Conservation (phyloP, 64 coral and sea anemone genomes). For the Cladopsammia gracilis region DNA sequence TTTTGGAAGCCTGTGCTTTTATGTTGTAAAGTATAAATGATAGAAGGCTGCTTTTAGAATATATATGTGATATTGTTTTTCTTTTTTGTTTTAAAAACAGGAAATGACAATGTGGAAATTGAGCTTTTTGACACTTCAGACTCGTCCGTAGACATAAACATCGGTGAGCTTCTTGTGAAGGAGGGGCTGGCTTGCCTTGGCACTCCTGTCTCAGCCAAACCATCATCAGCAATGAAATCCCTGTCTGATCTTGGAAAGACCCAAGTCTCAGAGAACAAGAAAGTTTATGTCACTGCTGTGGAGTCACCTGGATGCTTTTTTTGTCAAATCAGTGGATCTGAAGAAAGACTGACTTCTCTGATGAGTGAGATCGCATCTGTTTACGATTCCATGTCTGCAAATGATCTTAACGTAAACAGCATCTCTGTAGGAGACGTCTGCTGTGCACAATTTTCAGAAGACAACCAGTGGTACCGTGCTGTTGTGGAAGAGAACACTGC, state of each 20-base stretch:
- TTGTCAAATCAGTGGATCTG: slow-evolving; percentile 64
- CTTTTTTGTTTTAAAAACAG: background rate
- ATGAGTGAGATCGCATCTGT: slow-evolving; percentile 15
- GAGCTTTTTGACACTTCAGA: slow-evolving; percentile 54
- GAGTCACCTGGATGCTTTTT: slow-evolving; percentile 59
- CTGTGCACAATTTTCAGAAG: slow-evolving; percentile 76
- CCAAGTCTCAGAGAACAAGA: background rate
- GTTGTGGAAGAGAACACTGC: slow-evolving; percentile 40
- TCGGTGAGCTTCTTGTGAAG: slow-evolving; percentile 32
- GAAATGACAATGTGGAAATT: background rate
- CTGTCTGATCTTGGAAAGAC: background rate
- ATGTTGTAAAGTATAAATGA: background rate
- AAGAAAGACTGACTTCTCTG: slow-evolving; percentile 49
- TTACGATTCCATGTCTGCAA: slow-evolving; percentile 44
- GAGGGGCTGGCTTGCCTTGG: slow-evolving; percentile 23
- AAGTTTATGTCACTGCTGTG: slow-evolving; percentile 60
- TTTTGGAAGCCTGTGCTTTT: no score
- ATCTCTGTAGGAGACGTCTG: slow-evolving; percentile 26
- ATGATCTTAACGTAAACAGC: background rate
- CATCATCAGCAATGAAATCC: background rate
- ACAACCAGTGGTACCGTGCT: slow-evolving; percentile 86
- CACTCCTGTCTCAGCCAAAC: background rate
- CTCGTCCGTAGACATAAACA: slow-evolving; percentile 44
- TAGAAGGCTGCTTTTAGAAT: background rate
- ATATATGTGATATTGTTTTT: background rate